Conservation (phyloP, 2,888 invertebrate species). For the Heliothis peltigera region DNA sequence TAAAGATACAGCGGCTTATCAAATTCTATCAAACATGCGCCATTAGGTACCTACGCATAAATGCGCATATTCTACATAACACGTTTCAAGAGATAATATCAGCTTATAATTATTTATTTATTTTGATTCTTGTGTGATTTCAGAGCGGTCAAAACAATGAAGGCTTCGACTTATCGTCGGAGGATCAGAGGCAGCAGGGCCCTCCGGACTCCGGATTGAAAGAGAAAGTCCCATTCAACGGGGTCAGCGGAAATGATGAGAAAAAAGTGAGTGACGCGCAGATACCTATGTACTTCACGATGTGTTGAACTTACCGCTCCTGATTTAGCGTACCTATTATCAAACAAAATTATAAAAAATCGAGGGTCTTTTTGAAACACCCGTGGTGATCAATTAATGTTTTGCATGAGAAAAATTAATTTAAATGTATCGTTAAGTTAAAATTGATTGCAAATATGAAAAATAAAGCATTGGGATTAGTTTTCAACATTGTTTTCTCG, state of each 20-base stretch:
- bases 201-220: slow-evolving; percentile 40
- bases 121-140: slow-evolving; percentile 25
- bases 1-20: slow-evolving; percentile 11
- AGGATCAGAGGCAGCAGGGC: slow-evolving; percentile 12
- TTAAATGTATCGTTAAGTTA: neutral
- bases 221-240: slow-evolving; percentile 47
- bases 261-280: slow-evolving; percentile 43
- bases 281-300: no score
- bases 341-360: neutral
- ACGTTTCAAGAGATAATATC: neutral
- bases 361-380: neutral
- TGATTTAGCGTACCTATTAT: no score
- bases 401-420: no score
- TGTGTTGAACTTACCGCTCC: neutral
- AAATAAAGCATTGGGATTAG: slow-evolving; percentile 2
- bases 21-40: slow-evolving; percentile 2
- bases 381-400: neutral
- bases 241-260: slow-evolving; percentile 31
- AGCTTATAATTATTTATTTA: neutral
- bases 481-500: slow-evolving; percentile 11
- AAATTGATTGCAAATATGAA: neutral
- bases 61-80: slow-evolving; percentile 7
- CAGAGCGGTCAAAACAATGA: slow-evolving; percentile 56
- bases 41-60: neutral
- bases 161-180: slow-evolving; percentile 60